phyloP scores from a whole-genome alignment of 2,797 vertebrate genomes.

The Avahi laniger region DNA sequence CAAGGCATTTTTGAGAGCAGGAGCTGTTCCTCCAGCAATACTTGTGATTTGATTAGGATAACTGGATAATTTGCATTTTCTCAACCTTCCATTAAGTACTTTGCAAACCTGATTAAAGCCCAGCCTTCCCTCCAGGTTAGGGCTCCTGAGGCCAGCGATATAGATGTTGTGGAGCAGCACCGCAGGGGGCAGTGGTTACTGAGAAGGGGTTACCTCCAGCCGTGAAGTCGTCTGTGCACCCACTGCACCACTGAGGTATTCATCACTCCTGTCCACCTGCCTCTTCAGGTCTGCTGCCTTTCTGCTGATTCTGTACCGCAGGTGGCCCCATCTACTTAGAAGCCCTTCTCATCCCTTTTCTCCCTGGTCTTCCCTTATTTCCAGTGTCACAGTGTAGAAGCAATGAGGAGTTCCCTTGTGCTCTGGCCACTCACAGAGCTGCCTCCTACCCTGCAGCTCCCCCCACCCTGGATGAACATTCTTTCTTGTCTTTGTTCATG shows the following conservation, averaged over 20 bases:
- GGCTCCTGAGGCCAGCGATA: neutral
- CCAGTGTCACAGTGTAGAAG: neutral
- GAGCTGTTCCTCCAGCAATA: neutral
- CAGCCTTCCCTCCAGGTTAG: neutral
- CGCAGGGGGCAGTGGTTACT: fast-evolving
- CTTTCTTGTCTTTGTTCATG: neutral
- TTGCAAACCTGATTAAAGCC: neutral
- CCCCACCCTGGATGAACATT: neutral
- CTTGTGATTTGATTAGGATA: neutral
- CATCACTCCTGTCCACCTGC: too few relatives aligned
- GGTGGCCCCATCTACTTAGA: neutral
- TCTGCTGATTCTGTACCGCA: neutral
- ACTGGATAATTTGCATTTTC: neutral
- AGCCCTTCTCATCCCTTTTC: neutral
- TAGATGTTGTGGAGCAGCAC: too few relatives aligned
- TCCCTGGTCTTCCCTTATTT: neutral
- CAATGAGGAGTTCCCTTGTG: neutral
- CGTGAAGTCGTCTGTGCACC: neutral
- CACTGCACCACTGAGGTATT: too few relatives aligned
- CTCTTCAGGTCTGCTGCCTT: neutral
- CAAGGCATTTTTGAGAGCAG: neutral
- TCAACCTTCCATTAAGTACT: neutral
- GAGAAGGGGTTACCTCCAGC: neutral
- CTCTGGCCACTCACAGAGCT: fast-evolving
- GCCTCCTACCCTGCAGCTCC: neutral